A percentile compares a stretch with the other conserved stretches of the same genome.
These are phyloP conservation scores for Myopa testacea DNA, from an alignment of 2,888 invertebrate species.

Conservation along the genomic window DNA sequence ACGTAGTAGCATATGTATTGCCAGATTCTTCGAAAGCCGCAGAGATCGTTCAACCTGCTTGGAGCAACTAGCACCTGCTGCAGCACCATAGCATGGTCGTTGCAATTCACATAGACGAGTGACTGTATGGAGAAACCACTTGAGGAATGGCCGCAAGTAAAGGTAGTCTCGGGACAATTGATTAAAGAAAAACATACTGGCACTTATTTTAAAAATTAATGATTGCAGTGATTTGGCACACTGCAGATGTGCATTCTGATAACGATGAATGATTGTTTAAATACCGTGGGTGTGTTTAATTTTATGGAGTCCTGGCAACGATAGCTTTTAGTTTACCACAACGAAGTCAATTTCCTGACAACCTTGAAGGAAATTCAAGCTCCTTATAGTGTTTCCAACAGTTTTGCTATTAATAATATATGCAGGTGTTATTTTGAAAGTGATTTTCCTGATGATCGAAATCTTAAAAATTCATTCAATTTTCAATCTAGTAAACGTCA, in stretches of 20 bases:
- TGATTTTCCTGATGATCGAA: too few relatives aligned
- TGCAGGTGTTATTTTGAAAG: too few relatives aligned
- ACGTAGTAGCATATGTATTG: conserved; percentile 76
- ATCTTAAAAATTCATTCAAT: too few relatives aligned
- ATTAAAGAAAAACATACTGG: conserved; percentile 54
- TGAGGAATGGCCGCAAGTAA: conserved; percentile 88
- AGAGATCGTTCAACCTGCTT: conserved; percentile 80
- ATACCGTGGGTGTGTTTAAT: conserved; percentile 46
- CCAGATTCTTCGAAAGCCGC: conserved; percentile 74
- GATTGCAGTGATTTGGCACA: conserved; percentile 51
- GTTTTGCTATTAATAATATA: too few relatives aligned
- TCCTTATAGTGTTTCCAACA: background rate
- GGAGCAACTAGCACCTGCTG: conserved; percentile 48
- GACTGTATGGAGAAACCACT: conserved; percentile 88
- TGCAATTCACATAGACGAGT: conserved; percentile 93
- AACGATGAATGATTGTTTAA: background rate
- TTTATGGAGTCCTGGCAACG: conserved; percentile 7
- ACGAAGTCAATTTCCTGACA: background rate
- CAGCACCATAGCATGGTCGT: conserved; percentile 85
- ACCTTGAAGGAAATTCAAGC: background rate
- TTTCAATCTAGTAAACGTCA: too few relatives aligned
- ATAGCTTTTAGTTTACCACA: background rate
- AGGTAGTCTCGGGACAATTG: conserved; percentile 65
- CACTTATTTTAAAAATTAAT: conserved; percentile 33
- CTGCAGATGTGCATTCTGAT: background rate